phyloP scores from a whole-genome alignment of 2,113 vertebrate genomes.

The Falco punctatus region DNA sequence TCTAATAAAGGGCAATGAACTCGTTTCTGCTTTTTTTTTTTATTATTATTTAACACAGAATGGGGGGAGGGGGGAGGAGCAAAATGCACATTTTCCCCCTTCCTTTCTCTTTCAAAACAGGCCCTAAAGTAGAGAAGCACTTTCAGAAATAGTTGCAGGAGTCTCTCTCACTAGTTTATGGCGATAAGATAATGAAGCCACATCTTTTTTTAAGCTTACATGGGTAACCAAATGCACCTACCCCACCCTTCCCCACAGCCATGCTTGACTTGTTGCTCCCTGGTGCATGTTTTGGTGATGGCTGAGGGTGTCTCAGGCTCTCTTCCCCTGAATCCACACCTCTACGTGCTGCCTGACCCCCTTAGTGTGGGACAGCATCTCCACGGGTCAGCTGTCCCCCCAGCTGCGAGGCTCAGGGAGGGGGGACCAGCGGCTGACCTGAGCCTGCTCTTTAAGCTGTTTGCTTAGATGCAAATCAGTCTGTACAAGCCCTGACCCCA shows the following conservation, averaged over 20 bases:
- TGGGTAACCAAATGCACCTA: fast-evolving
- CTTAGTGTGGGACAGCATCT: background rate
- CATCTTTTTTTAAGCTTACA: background rate
- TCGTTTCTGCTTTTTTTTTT: background rate
- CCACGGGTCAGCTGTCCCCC: background rate
- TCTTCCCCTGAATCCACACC: background rate
- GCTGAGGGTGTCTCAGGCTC: background rate
- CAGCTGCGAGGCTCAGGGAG: background rate
- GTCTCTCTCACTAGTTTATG: background rate
- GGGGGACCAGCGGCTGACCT: too few species aligned
- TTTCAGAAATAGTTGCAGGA: background rate
- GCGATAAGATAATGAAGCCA: too few species aligned
- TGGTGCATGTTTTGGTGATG: background rate
- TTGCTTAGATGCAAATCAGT: background rate
- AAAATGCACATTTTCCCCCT: background rate
- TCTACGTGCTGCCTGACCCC: background rate
- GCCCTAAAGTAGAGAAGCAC: background rate
- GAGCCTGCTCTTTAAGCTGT: background rate
- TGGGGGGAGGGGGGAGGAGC: too few species aligned
- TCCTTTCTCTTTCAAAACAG: background rate
- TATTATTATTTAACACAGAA: background rate
- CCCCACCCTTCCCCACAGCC: background rate
- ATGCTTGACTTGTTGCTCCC: background rate
- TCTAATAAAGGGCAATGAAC: background rate
- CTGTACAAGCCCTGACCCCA: fast-evolving